Base-by-base conservation (phyloP, 2,797 vertebrate genomes). In the Dromococcyx pavoninus region DNA sequence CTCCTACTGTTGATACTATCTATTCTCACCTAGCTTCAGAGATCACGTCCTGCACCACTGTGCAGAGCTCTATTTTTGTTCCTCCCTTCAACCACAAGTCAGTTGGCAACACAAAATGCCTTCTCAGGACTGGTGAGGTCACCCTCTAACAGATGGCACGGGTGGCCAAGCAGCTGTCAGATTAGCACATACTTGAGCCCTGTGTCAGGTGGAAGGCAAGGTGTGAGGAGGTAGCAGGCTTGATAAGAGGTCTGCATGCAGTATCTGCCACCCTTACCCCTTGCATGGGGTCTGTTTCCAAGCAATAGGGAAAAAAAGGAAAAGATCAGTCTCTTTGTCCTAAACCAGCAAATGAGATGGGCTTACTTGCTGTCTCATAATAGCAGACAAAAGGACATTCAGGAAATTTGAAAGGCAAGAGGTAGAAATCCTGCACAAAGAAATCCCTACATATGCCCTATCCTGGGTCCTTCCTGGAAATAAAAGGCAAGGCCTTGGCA, bases 171-270 rank as follows among this genome's bases (percentile, higher is more conserved):
- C 4, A 14, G 50, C 62, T 43, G n/a, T 51, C 56, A 56, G 18
- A 37, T n/a, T 8, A 69, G 35, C 81, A 46, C 1, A 9, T 6
- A 21, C 14, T 2, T 4, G 1, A 76, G 54, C 10, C 37, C 19
- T 2, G 0, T 19, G 28, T 1, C 5, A 16, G 39, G 24, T 54
- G n/a, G 61, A 76, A 83, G 23, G 10, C 41, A 69, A 67, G 57
- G 57, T 6, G 19, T 0, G 4, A 56, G 0, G 4, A 33, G 44
- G 13, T 39, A 77, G 37, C 15, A 72, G 50, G 19, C 24, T 64
- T 32, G 19, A 48, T 12, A 2, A 76, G 11, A 11, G 28, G 22
- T 22, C 24, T 65, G 58, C 15, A 17, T 1, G 9, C 14, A 27
- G 14, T 15, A 24, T n/a, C 33, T 61, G 22, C 53, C 57, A 54